phyloP scores from a whole-genome alignment of 2,113 vertebrate genomes.

The Rhabdornis inornatus region DNA sequence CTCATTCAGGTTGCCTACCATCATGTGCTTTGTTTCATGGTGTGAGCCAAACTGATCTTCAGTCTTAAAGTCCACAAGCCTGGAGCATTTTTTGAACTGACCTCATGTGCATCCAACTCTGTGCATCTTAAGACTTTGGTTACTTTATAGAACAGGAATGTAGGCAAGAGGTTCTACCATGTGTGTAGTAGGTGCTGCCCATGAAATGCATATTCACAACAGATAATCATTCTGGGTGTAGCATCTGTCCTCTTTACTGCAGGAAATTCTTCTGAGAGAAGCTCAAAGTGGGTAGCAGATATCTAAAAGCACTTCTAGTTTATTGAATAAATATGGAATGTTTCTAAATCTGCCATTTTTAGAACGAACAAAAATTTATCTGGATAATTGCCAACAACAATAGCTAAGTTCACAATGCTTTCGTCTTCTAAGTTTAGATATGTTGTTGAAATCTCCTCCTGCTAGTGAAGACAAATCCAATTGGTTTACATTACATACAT shows the following conservation, averaged over 20 bases:
- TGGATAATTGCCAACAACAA: constrained; percentile 25
- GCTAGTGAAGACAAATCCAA: constrained; percentile 3
- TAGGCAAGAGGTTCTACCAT: not conserved
- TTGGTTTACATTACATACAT: not conserved
- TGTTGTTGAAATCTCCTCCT: constrained; percentile 2
- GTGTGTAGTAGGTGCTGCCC: not conserved
- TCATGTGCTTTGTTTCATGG: not conserved
- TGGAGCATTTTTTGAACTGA: not conserved
- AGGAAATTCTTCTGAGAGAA: constrained; percentile 25
- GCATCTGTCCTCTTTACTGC: not conserved
- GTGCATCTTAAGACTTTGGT: not conserved
- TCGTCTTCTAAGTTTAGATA: not conserved
- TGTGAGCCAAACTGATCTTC: not conserved
- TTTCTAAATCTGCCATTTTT: constrained; percentile 28
- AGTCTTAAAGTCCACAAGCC: not conserved
- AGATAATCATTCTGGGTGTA: not conserved
- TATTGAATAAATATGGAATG: not conserved
- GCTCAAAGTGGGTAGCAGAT: not conserved
- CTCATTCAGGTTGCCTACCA: not conserved
- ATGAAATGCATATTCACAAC: not conserved
- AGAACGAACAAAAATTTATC: not conserved
- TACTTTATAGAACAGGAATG: not conserved
- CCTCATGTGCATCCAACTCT: not conserved
- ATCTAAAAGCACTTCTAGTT: not conserved
- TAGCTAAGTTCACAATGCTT: not conserved